Evolutionary conservation across 2,797 vertebrate genomes (phyloP), one percentile per base, ranked within the genome.

Genomic region (Heteromormyrus szaboi): DNA sequence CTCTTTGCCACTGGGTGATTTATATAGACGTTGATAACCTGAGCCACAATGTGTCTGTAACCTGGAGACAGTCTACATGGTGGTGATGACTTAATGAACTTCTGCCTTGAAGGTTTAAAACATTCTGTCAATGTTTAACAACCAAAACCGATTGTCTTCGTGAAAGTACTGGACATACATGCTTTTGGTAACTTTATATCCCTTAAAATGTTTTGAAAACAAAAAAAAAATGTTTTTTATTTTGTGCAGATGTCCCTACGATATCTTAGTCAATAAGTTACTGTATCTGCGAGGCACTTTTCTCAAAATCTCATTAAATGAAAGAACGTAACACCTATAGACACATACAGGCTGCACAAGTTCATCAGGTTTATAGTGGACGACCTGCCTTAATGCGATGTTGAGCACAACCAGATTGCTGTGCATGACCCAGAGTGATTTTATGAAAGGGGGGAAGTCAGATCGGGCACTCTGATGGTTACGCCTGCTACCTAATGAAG

Each of bases 21-120:
- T 50, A 84, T n/a, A 41, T 25, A 65, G 41, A 50, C 7, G 25
- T 19, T 41, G 79, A 86, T 46, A 83, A 87, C 68, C n/a, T 88
- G 84, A 89, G 68, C 48, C 88, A 33, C 68, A 91, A 25, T 33
- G 54, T 89, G 88, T 88, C 9, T 90, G 41, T 51, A 44, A 76
- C 62, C 65, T 79, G 25, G 44, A 79, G 62, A 79, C 53, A 19
- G 53, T 17, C 62, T 68, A 11, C 46, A 51, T 19, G 44, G 5
- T 46, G 17, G 8, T 72, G 65, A 51, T 72, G 87, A 76, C 65
- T 29, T 46, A 29, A 48, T 88, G 87, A 88, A 88, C 68, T 88
- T 54, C 72, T 88, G 48, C 72, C 14, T 50, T 22, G 87, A 56
- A 88, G 50, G 29, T 54, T 41, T 88, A 88, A 88, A 72, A 54